These are phyloP conservation scores for Yponomeuta plumbellus DNA, from an alignment of 2,888 invertebrate genomes.

Conservation along the genomic window DNA sequence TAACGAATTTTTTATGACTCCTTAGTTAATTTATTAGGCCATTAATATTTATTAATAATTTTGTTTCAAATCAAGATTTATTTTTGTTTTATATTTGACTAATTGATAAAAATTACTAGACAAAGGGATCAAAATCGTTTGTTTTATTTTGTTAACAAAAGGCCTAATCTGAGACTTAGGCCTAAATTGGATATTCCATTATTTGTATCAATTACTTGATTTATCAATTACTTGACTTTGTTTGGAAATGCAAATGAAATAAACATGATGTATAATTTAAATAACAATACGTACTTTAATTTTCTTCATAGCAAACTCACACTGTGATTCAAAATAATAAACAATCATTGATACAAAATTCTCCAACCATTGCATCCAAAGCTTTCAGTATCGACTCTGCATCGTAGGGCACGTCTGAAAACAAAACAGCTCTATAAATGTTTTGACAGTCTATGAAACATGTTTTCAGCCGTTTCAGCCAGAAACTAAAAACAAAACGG, in stretches of 20 bases:
- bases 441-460: no score
- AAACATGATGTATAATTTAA: conserved; percentile 59
- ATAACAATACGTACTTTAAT: conserved; percentile 18
- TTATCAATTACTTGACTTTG: conserved; percentile 38
- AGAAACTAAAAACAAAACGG: no score
- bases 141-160: conserved; percentile 12
- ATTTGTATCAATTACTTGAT: conserved; percentile 29
- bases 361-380: no score
- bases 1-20: conserved; percentile 31
- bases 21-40: conserved; percentile 2
- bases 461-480: no score
- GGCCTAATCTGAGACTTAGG: conserved; percentile 28
- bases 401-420: no score
- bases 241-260: conserved; percentile 65
- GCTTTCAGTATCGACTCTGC: no score
- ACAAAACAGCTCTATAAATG: no score
- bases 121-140: conserved; percentile 10
- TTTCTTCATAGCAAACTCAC: conserved; percentile 2
- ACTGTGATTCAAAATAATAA: no score
- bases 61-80: neutral
- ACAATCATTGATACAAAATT: no score
- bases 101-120: conserved; percentile 11
- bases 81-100: conserved; percentile 11
- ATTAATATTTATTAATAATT: conserved; percentile 1
- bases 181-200: conserved; percentile 14